phyloP scores from a whole-genome alignment of 2,113 vertebrate species.

The Eurystomus gularis region DNA sequence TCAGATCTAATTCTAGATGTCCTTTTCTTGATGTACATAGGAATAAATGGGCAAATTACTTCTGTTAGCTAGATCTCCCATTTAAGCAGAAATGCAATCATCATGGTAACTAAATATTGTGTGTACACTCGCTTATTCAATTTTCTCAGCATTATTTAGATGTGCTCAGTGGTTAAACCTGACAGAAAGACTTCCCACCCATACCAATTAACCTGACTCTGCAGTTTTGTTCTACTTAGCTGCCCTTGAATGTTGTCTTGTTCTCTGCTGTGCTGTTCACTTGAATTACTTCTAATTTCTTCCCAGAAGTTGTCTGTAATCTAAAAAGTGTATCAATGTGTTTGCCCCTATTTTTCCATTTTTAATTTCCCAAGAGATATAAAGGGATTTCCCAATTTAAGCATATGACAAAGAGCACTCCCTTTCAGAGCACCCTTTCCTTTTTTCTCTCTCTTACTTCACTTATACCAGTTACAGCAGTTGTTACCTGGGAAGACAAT shows the following conservation, averaged over 20 bases:
- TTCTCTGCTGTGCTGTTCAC: constrained; percentile 16
- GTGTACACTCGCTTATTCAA: constrained; percentile 63
- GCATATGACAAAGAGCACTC: neutral
- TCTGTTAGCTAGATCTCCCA: constrained; percentile 46
- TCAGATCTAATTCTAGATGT: constrained; percentile 74
- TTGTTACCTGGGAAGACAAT: neutral
- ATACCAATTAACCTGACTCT: constrained; percentile 70
- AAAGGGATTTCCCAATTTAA: constrained; percentile 7
- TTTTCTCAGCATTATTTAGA: constrained; percentile 75
- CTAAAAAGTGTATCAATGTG: constrained; percentile 42
- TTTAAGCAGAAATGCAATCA: constrained; percentile 70
- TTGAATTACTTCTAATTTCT: constrained; percentile 57
- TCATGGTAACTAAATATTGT: constrained; percentile 51
- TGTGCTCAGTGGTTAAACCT: constrained; percentile 41
- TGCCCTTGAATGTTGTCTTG: constrained; percentile 58
- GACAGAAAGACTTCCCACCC: constrained; percentile 61
- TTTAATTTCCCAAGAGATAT: constrained; percentile 26
- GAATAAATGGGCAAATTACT: constrained; percentile 73
- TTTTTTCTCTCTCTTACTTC: neutral
- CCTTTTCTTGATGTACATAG: constrained; percentile 58
- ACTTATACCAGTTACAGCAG: neutral
- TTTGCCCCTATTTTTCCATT: constrained; percentile 23
- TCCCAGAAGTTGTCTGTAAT: constrained; percentile 53
- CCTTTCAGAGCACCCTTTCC: neutral
- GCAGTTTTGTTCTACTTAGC: constrained; percentile 48